phyloP scores from a whole-genome alignment of 2,797 vertebrate species.

The Catamblyrhynchus diadema region DNA sequence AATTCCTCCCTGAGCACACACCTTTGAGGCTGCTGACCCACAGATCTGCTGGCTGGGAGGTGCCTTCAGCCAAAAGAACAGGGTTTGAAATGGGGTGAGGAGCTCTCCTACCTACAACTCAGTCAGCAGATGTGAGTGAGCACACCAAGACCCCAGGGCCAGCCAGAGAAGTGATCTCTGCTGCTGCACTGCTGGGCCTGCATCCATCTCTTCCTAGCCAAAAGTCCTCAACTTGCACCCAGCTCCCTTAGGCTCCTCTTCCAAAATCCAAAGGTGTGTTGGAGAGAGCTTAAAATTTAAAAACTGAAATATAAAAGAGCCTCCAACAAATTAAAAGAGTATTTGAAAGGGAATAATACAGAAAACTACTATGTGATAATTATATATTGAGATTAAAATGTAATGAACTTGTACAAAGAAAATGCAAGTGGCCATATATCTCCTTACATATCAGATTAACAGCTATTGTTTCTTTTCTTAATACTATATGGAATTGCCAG shows the following conservation, averaged over 20 bases:
- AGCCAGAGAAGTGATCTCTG: background rate
- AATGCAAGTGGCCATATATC: background rate
- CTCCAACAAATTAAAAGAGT: background rate
- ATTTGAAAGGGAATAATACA: background rate
- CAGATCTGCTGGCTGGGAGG: background rate
- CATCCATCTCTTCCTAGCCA: background rate
- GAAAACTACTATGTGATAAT: background rate
- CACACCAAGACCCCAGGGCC: rapidly evolving
- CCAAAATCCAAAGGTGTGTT: background rate
- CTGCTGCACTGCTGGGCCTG: background rate
- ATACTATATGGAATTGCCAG: background rate
- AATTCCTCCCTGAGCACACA: background rate
- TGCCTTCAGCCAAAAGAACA: background rate
- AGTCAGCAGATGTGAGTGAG: rapidly evolving
- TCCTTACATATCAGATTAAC: background rate
- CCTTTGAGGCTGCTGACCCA: background rate
- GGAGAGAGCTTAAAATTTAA: background rate
- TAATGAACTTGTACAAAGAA: background rate
- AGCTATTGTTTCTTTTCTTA: background rate
- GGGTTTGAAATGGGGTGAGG: background rate
- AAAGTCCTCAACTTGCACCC: background rate
- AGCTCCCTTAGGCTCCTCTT: background rate
- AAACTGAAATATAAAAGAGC: background rate
- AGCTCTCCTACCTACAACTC: background rate
- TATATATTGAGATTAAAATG: background rate